phyloP scores from a whole-genome alignment of 2,888 invertebrate species.

The Mythimna albipuncta region DNA sequence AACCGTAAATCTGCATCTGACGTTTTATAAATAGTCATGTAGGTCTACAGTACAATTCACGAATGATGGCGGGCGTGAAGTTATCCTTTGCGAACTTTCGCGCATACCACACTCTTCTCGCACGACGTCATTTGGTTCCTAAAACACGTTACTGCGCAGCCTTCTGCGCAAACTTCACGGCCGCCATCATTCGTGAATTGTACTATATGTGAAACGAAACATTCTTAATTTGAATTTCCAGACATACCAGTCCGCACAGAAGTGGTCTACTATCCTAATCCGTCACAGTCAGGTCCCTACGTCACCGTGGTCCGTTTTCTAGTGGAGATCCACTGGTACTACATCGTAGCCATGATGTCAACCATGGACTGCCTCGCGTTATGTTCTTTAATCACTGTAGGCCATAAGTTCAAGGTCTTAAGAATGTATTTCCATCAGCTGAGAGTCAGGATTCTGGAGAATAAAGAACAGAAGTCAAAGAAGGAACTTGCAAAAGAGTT shows the following conservation, averaged over 20 bases:
- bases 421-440: conserved; percentile 71
- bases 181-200: too few species aligned
- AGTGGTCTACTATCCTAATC: conserved; percentile 72
- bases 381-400: conserved; percentile 70
- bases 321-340: conserved; percentile 77
- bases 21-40: too few species aligned
- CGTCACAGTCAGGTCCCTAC: conserved; percentile 63
- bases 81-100: too few species aligned
- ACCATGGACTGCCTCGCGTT: conserved; percentile 72
- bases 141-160: too few species aligned
- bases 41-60: too few species aligned
- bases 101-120: too few species aligned
- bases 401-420: conserved; percentile 74
- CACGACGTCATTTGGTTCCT: too few species aligned
- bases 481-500: conserved; percentile 65
- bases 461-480: conserved; percentile 49
- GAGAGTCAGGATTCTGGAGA: conserved; percentile 61
- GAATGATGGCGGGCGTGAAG: too few species aligned
- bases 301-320: conserved; percentile 71
- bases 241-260: conserved; percentile 75
- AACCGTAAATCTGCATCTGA: too few species aligned
- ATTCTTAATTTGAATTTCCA: conserved; percentile 46
- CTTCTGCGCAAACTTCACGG: too few species aligned
- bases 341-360: conserved; percentile 73
- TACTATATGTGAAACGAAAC: too few species aligned